Conservation (phyloP, 1,140 invertebrate genomes). For the Bombus cullumanus region DNA sequence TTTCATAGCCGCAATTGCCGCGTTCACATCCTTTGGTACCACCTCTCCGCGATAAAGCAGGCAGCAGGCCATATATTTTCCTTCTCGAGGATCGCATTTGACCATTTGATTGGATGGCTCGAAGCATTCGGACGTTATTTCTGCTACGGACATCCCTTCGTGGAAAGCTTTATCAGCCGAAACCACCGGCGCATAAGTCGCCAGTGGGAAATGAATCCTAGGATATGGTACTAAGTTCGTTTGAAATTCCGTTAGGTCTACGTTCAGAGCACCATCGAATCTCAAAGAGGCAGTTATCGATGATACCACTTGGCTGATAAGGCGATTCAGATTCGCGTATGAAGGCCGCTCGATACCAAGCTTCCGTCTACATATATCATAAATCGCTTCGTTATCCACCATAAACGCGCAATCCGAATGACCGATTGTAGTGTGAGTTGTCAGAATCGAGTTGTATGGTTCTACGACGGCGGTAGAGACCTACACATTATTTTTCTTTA, state of each 20-base stretch:
- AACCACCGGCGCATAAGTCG: conserved; percentile 62
- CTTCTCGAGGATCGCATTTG: conserved; percentile 64
- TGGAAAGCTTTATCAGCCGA: conserved; percentile 63
- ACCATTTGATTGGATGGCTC: conserved; percentile 67
- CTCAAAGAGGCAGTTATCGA: conserved; percentile 65
- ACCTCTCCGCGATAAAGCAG: conserved; percentile 63
- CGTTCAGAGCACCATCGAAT: conserved; percentile 64
- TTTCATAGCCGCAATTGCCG: conserved; percentile 81
- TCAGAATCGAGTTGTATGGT: conserved; percentile 62
- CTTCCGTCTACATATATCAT: conserved; percentile 64
- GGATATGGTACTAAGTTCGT: conserved; percentile 65
- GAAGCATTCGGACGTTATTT: conserved; percentile 66
- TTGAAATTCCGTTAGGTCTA: conserved; percentile 65
- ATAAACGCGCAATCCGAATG: conserved; percentile 68
- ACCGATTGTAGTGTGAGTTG: conserved; percentile 61
- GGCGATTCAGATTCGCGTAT: conserved; percentile 62
- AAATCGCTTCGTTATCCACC: conserved; percentile 67
- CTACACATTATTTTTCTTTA: conserved; percentile 29
- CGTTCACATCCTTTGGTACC: conserved; percentile 86
- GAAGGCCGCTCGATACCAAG: conserved; percentile 62
- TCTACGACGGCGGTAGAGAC: conserved; percentile 66
- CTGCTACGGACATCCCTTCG: conserved; percentile 65
- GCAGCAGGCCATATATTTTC: conserved; percentile 89
- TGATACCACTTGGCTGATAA: conserved; percentile 66
- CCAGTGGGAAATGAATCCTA: conserved; percentile 62